Evolutionary conservation across 1,140 invertebrate genomes (phyloP), one percentile per base, ranked within the genome.

Genomic region (Leptopilina boulardi): DNA sequence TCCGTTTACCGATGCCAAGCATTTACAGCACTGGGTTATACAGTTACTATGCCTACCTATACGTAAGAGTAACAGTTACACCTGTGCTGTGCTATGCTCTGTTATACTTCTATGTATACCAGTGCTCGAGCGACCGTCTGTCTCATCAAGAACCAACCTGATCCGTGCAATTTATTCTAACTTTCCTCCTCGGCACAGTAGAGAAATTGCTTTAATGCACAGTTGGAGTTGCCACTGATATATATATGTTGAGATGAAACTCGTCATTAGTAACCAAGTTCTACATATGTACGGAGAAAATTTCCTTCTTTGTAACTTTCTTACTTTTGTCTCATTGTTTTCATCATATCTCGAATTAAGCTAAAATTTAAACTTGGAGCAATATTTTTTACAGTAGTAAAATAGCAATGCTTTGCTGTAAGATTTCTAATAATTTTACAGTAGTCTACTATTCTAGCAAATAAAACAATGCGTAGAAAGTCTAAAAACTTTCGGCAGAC

Each of bases 21-120:
- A 59, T 59, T 59, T 59, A 59, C 54, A 59, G 54, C 54, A 23
- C 54, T 66, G 56, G 59, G 59, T 66, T 66, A 66, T 66, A 66
- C 59, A 66, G 56, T 59, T 59, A 59, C 56, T 59, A 26, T 26
- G 56, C 56, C 56, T 59, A 13, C 10, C 56, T 59, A 26, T 13
- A 38, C 34, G 56, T 66, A 66, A 66, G 59, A 66, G 59, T 66
- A 66, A 66, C 59, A 66, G 59, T 66, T 66, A 66, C 59, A 66
- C 59, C 23, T 30, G 59, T 66, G 26, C 59, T 30, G 13, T 34
- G 23, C 59, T 66, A 66, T 66, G 59, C 21, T 23, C 21, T 66
- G 59, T 18, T 51, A 51, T 51, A n/a, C 42, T 44, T n/a, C 47
- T 51, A 18, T 51, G 47, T 18, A 8, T 42, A 38, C 34, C 54